phyloP scores from a whole-genome alignment of 2,888 invertebrate genomes.

The Ophion costatus region DNA sequence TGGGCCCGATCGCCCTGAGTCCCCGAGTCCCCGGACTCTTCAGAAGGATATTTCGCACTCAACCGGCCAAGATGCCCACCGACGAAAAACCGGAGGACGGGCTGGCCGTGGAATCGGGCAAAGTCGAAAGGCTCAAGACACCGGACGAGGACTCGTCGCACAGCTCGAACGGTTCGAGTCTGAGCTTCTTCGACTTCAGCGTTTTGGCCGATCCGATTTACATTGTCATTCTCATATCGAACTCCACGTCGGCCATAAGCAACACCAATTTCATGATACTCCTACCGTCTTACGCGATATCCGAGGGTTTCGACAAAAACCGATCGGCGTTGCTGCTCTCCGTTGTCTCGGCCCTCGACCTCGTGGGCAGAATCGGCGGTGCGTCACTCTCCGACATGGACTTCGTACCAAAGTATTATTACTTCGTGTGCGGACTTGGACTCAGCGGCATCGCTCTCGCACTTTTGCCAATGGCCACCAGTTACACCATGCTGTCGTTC shows the following conservation, averaged over 20 bases:
- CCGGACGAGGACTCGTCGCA: constrained; percentile 56
- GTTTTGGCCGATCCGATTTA: constrained; percentile 91
- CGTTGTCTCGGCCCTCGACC: constrained; percentile 92
- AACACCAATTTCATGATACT: constrained; percentile 94
- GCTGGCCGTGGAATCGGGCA: not conserved
- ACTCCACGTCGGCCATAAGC: constrained; percentile 93
- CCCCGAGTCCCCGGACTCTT: constrained; percentile 70
- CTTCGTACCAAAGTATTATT: constrained; percentile 91
- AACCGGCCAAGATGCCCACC: constrained; percentile 46
- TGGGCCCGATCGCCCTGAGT: constrained; percentile 71
- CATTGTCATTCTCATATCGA: constrained; percentile 92
- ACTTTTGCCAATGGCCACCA: constrained; percentile 88
- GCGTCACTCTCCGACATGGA: constrained; percentile 92
- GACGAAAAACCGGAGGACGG: constrained; percentile 13
- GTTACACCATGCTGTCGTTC: constrained; percentile 87
- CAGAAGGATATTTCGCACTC: constrained; percentile 67
- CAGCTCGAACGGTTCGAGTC: constrained; percentile 68
- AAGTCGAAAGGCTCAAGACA: constrained; percentile 30
- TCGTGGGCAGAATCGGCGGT: constrained; percentile 93
- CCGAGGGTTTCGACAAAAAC: constrained; percentile 89
- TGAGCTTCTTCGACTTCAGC: constrained; percentile 89
- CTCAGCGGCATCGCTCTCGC: constrained; percentile 91
- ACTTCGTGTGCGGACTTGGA: constrained; percentile 91
- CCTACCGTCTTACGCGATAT: constrained; percentile 90
- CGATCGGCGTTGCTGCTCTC: constrained; percentile 91